Conservation (phyloP, 2,797 vertebrate species). For the Rhinoraja longicauda region DNA sequence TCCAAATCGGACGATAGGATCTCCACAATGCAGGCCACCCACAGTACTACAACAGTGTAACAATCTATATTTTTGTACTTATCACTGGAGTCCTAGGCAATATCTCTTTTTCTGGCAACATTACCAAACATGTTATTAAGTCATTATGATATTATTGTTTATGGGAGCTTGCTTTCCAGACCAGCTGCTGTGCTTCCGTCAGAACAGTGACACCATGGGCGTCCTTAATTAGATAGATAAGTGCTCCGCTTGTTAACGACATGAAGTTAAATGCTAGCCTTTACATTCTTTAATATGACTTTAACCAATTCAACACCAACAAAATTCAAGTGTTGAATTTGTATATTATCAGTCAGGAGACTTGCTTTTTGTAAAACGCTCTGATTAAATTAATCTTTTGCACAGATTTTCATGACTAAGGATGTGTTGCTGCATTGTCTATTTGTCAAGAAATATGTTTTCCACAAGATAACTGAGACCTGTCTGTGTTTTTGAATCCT, state of each 20-base stretch:
- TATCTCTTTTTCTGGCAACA: neutral
- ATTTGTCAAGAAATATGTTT: neutral
- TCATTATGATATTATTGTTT: neutral
- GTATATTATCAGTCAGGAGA: neutral
- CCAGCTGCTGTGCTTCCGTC: neutral
- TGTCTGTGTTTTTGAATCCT: neutral
- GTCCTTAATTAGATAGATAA: neutral
- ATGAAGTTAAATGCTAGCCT: neutral
- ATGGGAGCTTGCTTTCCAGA: neutral
- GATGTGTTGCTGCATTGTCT: neutral
- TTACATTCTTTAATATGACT: neutral
- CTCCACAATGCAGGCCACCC: neutral
- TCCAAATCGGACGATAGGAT: too few species aligned
- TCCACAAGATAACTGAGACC: neutral
- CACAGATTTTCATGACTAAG: neutral
- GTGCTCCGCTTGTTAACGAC: neutral
- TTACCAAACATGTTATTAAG: neutral
- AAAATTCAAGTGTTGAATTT: neutral
- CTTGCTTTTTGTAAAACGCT: neutral
- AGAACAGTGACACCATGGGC: neutral
- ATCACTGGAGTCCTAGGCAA: neutral
- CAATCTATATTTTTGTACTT: neutral
- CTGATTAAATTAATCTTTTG: neutral
- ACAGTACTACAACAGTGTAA: neutral
- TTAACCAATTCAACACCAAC: neutral